Base-by-base conservation (phyloP, 2,113 vertebrate species). In the Tricholaema leucomelas region DNA sequence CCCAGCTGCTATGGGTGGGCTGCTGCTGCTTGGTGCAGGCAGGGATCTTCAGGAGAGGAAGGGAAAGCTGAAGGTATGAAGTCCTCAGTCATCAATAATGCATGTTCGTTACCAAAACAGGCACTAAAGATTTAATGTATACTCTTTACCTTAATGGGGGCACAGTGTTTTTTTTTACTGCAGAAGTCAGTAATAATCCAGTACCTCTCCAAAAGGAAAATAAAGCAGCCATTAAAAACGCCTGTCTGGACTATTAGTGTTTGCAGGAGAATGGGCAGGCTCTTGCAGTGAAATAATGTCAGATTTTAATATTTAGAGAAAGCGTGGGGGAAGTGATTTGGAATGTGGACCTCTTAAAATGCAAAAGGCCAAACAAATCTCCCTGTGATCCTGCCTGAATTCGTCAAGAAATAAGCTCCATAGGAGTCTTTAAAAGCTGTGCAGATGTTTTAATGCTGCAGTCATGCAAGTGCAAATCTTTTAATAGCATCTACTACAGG, bases 401-500 rank as follows among this genome's bases (percentile, higher is more conserved):
- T 79, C 42, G 15, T 30, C 9, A 66, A 36, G 71, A 31, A 91
- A 24, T 6, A 38, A 27, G 76, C 58, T 46, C 63, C 4, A 10
- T 25, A 79, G 85, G 81, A 82, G 59, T 48, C 81, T 38, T 36
- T 58, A 20, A 48, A 71, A 86, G 40, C 77, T 9, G 10, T 7
- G 36, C 23, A 63, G 48, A 15, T 4, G 1, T 72, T 91, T 75
- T 63, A 72, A 9, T 38, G 77, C 58, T 67, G 58, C 59, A 86
- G 48, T 46, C 81, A 52, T 6, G 4, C n/a, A 28, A 80, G 46
- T 42, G 64, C 33, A 15, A 18, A 1, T 33, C 33, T 76, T 63
- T 52, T 40, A 25, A 3, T 85, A 15, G 54, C 40, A 1, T 24
- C 1, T 44, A 11, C 4, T 33, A 0, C 15, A 1, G n/a, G 65